Evolutionary conservation across 2,113 vertebrate species (phyloP), one percentile per base, ranked within the genome.

Genomic region (Rhizomys pruinosus): DNA sequence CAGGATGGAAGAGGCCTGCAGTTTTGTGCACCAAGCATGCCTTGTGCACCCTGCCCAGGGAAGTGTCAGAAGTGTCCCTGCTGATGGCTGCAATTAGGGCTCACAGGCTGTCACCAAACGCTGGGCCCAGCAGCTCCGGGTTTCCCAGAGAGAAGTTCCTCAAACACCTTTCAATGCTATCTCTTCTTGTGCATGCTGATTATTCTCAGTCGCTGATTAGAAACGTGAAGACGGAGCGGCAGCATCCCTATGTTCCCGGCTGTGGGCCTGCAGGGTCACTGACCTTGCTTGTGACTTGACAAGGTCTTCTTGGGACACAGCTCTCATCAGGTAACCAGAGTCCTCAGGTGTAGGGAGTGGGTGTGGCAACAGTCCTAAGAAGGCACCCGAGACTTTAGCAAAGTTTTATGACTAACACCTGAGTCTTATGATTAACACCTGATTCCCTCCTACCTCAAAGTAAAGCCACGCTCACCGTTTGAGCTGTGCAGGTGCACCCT

Each of bases 211-310:
- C 0, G 15, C 93, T 81, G 84, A 87, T 93, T 79, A 76, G n/a
- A 74, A 22, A 5, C n/a, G 13, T 0, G 13, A 20, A 44, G 2
- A 2, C 32, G 2, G 52, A 32, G 63, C 32, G 0, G 16, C 0
- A 9, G 37, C 10, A 10, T 4, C 47, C 19, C 37, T 7, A 29
- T 22, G 19, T 44, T 3, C 68, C 42, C n/a, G 3, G 3, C 29
- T 29, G 7, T 0, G 12, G 12, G 61, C 15, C 19, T n/a, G 39
- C 42, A 29, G n/a, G 20, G 63, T 55, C 22, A 1, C 20, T 10
- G 17, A 4, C 84, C 25, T 25, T 64, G n/a, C 3, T 57, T 0
- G 0, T 12, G 12, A 4, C 12, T 0, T 12, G 12, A 4, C 12
- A 19, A 59, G 0, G 2, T 52, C 12, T 47, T 32, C 23, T 11